Conservation (phyloP, 2,888 invertebrate species). For the Polydrusus pterygomalis region DNA sequence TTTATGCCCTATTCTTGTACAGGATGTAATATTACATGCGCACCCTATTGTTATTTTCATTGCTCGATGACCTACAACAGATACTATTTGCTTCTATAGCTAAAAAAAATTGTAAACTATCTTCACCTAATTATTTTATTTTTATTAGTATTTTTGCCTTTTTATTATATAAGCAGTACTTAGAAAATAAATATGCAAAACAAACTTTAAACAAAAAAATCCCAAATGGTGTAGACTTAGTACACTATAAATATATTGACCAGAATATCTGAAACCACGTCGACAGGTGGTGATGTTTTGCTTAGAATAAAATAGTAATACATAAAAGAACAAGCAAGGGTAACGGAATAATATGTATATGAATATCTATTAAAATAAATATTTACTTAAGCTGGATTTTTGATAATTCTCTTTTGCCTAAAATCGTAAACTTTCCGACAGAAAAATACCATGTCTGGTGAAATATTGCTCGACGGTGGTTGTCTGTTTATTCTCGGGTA, state of each 20-base stretch:
- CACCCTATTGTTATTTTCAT: too few species aligned
- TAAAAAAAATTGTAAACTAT: too few species aligned
- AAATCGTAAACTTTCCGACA: slow-evolving; percentile 97
- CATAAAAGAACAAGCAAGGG: slow-evolving; percentile 11
- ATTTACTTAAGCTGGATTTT: slow-evolving; percentile 70
- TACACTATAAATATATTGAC: background rate
- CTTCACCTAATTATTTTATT: too few species aligned
- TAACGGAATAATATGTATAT: slow-evolving; percentile 16
- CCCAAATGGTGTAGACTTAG: too few species aligned
- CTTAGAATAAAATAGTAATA: slow-evolving; percentile 19
- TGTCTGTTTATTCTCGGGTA: slow-evolving; percentile 76
- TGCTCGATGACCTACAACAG: too few species aligned
- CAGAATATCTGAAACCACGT: slow-evolving; percentile 30
- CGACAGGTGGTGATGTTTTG: slow-evolving; percentile 37
- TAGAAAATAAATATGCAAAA: too few species aligned
- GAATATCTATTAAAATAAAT: slow-evolving; percentile 11
- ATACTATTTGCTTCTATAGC: too few species aligned
- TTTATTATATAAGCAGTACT: too few species aligned
- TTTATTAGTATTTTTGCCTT: too few species aligned
- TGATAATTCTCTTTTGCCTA: slow-evolving; percentile 84
- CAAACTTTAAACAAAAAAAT: background rate
- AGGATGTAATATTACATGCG: too few species aligned
- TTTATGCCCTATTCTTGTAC: too few species aligned
- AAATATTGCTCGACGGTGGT: slow-evolving; percentile 79
- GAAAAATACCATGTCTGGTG: slow-evolving; percentile 92